These are phyloP conservation scores for Stictonetta naevosa DNA, from an alignment of 2,113 vertebrate genomes.

Conservation along the genomic window DNA sequence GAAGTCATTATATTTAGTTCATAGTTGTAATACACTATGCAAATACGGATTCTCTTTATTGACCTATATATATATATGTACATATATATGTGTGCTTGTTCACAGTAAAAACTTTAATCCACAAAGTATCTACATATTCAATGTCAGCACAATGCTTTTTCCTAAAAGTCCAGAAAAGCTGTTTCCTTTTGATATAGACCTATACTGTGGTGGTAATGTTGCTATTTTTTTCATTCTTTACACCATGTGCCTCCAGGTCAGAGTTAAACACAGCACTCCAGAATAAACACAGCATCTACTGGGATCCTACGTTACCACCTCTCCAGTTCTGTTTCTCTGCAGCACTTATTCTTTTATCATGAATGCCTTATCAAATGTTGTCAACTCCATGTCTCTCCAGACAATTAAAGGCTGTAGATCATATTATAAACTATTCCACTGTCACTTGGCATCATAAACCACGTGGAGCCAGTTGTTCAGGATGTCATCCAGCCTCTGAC, in stretches of 20 bases:
- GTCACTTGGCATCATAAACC: slow-evolving; percentile 35
- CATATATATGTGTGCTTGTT: not conserved
- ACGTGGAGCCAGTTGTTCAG: slow-evolving; percentile 53
- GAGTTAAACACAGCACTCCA: not conserved
- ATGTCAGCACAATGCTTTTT: not conserved
- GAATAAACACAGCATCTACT: slow-evolving; percentile 6
- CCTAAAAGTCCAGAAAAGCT: not conserved
- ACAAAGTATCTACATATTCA: not conserved
- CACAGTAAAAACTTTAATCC: not conserved
- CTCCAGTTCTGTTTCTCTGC: not conserved
- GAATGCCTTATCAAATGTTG: slow-evolving; percentile 34
- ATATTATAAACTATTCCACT: slow-evolving; percentile 32
- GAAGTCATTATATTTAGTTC: not conserved
- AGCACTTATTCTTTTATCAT: slow-evolving; percentile 23
- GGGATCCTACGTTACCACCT: not conserved
- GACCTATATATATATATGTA: not conserved
- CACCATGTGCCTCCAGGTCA: not conserved
- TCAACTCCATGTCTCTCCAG: not conserved
- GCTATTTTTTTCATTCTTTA: not conserved
- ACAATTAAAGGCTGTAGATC: slow-evolving; percentile 46
- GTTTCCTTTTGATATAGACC: not conserved
- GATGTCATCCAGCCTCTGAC: slow-evolving; percentile 47
- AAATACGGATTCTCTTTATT: not conserved
- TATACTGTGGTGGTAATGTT: not conserved
- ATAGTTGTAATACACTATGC: not conserved